Conservation (phyloP, 2,797 vertebrate species). For the Platyrinchus mystaceus region DNA sequence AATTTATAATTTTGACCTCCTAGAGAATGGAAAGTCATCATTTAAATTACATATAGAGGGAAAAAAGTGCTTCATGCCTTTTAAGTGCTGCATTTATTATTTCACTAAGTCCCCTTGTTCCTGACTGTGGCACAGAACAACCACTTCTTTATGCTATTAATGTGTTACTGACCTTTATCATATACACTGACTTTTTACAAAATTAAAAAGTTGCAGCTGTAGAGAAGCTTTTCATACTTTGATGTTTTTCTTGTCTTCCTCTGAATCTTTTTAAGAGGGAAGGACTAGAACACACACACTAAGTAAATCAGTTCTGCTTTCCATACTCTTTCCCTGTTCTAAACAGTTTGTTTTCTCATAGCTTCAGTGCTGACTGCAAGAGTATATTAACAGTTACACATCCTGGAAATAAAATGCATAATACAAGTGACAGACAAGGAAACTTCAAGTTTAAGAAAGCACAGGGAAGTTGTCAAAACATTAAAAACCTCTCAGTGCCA, state of each 20-base stretch:
- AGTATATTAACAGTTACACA: not conserved
- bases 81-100: slow-evolving; percentile 22
- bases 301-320: not conserved
- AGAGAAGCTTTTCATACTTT: not conserved
- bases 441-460: not conserved
- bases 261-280: not conserved
- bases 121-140: not conserved
- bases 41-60: slow-evolving; percentile 23
- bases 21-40: not conserved
- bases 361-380: not conserved
- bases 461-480: not conserved
- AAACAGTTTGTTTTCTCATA: not conserved
- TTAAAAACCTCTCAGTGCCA: not conserved
- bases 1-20: slow-evolving; percentile 38
- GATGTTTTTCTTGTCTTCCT: not conserved
- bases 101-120: not conserved
- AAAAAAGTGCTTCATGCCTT: not conserved
- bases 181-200: not conserved
- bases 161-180: not conserved
- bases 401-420: not conserved
- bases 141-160: not conserved
- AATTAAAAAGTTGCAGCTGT: not conserved
- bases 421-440: not conserved
- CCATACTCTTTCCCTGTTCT: not conserved
- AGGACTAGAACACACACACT: not conserved